Evolutionary conservation across 2,888 invertebrate species (phyloP), one percentile per base, ranked within the genome.

Genomic region (Drosophila leonis): DNA sequence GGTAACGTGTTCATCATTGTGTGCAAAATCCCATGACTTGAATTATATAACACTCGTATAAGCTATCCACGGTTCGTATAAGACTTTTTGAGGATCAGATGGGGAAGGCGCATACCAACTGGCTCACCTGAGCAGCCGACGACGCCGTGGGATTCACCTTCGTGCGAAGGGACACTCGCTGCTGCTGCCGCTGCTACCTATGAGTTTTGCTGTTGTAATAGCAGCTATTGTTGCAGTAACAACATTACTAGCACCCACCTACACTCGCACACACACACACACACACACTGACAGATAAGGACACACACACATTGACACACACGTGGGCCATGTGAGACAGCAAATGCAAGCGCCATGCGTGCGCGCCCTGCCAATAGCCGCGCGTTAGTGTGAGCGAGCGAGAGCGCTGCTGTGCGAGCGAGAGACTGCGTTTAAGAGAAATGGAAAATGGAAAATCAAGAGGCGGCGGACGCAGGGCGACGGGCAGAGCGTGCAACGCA

Each of bases 261-360:
- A 52, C 59, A 63, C 52, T 63, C 64, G 49, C 55, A 46, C 69
- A 65, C 55, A 24, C 54, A 61, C 44, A 35, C 51, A 41, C 46
- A 41, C n/a, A 55, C 46, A 67, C 72, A 37, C 12, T 18, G 20
- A 33, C 51, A 33, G 33, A 35, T 20, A 52, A 20, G 31, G 35
- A 52, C 33, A 49, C 31, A 44, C 67, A 64, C 62, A 60, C 65
- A 8, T 59, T 44, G n/a, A 49, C 62, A 65, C 51, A 51, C 74
- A 67, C 64, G 61, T 65, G 49, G 63, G 61, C 72, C 64, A 82
- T 75, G 75, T 83, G 87, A 88, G 87, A 88, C 78, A 80, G 88
- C 86, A 76, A 82, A 85, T 86, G 90, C 90, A 88, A 81, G 88
- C 86, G 83, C 88, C 82, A 88, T 85, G 90, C 86, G 86, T 90